phyloP scores from a whole-genome alignment of 2,113 vertebrate species.

The Paratilapia polleni region DNA sequence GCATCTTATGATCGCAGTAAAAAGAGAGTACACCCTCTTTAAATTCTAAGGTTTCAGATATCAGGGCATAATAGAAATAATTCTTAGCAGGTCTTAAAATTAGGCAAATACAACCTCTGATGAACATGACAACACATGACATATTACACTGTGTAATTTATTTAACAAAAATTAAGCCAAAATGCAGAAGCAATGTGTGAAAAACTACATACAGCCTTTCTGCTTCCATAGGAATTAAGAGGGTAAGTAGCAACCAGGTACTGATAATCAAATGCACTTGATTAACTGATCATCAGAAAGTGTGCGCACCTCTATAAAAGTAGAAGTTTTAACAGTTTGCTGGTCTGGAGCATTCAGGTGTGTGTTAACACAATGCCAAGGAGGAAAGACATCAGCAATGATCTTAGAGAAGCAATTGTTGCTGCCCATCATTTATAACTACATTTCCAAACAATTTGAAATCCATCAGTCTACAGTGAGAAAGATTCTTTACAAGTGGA shows the following conservation, averaged over 20 bases:
- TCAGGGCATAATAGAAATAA: too few relatives aligned
- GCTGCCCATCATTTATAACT: too few relatives aligned
- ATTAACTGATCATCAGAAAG: not conserved
- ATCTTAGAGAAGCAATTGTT: not conserved
- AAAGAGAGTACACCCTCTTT: not conserved
- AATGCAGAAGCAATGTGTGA: not conserved
- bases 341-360: too few relatives aligned
- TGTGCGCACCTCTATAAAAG: not conserved
- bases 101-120: too few relatives aligned
- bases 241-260: not conserved
- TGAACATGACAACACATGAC: too few relatives aligned
- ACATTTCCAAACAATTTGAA: not conserved
- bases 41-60: too few relatives aligned
- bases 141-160: not conserved
- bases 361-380: too few relatives aligned
- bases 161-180: not conserved
- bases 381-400: not conserved
- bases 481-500: not conserved
- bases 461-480: not conserved
- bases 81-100: too few relatives aligned
- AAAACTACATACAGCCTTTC: not conserved
- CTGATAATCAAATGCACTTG: not conserved
- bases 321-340: not conserved
- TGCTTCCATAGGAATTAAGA: not conserved
- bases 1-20: not conserved